Evolutionary conservation across 2,888 invertebrate genomes (phyloP).

Genomic region (Cataglyphis albicans): DNA sequence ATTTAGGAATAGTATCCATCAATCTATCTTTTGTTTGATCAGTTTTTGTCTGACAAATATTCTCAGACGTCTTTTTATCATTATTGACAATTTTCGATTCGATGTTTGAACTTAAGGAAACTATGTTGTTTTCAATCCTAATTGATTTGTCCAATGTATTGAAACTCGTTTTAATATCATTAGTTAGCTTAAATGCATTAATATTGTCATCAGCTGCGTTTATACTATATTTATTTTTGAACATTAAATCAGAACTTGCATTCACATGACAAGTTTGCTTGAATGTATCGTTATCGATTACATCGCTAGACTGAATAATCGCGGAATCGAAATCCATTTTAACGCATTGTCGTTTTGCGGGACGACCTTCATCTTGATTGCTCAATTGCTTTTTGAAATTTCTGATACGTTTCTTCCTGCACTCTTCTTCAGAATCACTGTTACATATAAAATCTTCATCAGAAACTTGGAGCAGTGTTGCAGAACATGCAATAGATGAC

Average conservation of each 20-base stretch:
- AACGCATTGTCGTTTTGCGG: conserved; percentile 70
- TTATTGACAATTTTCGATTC: not conserved
- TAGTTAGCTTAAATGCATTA: not conserved
- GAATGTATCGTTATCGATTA: not conserved
- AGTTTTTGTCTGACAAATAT: not conserved
- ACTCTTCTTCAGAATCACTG: conserved; percentile 89
- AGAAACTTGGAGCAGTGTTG: conserved; percentile 72
- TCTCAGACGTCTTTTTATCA: not conserved
- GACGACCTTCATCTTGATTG: conserved; percentile 57
- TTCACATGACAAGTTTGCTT: not conserved
- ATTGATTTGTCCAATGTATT: not conserved
- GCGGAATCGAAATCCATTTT: not conserved
- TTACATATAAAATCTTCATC: conserved; percentile 91
- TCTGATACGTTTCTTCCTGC: conserved; percentile 86
- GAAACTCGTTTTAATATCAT: not conserved
- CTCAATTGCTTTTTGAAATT: conserved; percentile 87
- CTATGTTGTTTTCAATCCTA: not conserved
- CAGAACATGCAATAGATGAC: not conserved
- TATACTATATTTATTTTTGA: not conserved
- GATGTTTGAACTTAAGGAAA: not conserved
- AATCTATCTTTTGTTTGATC: not conserved
- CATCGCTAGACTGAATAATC: not conserved
- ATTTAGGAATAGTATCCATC: not conserved
- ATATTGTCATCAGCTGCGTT: conserved; percentile 19
- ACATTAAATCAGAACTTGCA: conserved; percentile 2